phyloP scores from a whole-genome alignment of 2,797 vertebrate species.

The Anguilla megastoma region DNA sequence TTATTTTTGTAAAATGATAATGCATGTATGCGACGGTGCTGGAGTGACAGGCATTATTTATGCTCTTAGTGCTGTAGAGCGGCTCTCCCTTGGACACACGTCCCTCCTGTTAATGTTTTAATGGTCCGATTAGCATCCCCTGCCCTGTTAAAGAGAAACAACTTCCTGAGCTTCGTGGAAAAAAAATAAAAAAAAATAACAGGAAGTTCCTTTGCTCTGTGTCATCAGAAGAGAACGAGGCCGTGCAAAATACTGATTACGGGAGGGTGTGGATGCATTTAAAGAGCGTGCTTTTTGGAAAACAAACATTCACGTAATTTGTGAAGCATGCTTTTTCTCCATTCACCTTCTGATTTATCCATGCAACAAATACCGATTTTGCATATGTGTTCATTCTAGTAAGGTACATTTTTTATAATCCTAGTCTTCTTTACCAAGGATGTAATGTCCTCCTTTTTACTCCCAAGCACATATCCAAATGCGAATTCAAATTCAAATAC shows the following conservation, averaged over 20 bases:
- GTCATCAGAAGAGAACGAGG: conserved; percentile 53
- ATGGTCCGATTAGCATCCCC: conserved; percentile 79
- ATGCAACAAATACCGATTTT: background rate
- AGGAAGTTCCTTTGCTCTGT: conserved; percentile 9
- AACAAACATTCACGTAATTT: background rate
- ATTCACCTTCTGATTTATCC: background rate
- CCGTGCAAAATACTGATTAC: conserved; percentile 51
- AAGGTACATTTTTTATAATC: conserved; percentile 21
- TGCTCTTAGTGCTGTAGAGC: conserved; percentile 67
- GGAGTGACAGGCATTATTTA: conserved; percentile 57
- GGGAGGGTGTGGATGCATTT: conserved; percentile 34
- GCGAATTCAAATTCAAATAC: background rate
- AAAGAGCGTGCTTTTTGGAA: background rate
- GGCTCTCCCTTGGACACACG: conserved; percentile 76
- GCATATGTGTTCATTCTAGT: background rate
- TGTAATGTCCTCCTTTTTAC: background rate
- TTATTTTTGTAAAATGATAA: conserved; percentile 70
- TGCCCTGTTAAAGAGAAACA: conserved; percentile 60
- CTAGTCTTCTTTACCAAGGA: conserved; percentile 58
- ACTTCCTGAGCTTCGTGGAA: background rate
- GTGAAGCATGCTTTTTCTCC: background rate
- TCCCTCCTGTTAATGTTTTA: conserved; percentile 79
- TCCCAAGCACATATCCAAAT: background rate
- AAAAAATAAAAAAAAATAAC: background rate
- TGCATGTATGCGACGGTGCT: conserved; percentile 62